These are phyloP conservation scores for Tupaia chinensis DNA, from an alignment of 2,113 vertebrate species.

Conservation along the genomic window DNA sequence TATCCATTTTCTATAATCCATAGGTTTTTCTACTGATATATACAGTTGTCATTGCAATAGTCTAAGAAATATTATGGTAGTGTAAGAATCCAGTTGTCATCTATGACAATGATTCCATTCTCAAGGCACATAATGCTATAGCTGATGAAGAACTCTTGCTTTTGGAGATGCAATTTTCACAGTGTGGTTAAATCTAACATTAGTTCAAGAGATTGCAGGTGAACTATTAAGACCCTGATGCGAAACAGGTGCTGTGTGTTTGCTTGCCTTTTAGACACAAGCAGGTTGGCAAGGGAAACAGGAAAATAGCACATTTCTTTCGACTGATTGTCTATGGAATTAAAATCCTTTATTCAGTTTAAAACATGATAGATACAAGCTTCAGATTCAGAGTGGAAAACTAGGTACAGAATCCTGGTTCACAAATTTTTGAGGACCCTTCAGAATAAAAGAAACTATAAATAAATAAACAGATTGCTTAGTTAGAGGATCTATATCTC, in stretches of 20 bases:
- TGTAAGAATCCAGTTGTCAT: not conserved
- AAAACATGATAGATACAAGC: not conserved
- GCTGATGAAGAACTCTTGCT: not conserved
- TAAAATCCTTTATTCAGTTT: not conserved
- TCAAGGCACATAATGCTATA: not conserved
- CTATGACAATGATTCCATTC: not conserved
- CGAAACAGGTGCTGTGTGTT: not conserved
- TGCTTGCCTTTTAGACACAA: not conserved
- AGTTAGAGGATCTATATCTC: not conserved
- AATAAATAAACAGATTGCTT: not conserved
- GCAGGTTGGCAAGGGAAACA: not conserved
- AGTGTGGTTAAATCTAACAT: not conserved
- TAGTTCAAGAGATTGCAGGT: not conserved
- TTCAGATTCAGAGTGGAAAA: not conserved
- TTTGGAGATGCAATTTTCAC: not conserved
- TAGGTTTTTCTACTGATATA: not conserved
- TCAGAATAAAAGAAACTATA: not conserved
- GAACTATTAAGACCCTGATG: slow-evolving; percentile 2
- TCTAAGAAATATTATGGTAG: not conserved
- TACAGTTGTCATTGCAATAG: not conserved
- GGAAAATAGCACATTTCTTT: not conserved
- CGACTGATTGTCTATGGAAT: not conserved
- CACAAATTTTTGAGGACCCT: not conserved
- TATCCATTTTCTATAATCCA: not conserved
- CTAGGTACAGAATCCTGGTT: not conserved